Percentiles rank a stretch among this genome's conserved stretches.
Evolutionary conservation across 2,113 vertebrate genomes (phyloP).

Genomic region (Lycocorax pyrrhopterus): DNA sequence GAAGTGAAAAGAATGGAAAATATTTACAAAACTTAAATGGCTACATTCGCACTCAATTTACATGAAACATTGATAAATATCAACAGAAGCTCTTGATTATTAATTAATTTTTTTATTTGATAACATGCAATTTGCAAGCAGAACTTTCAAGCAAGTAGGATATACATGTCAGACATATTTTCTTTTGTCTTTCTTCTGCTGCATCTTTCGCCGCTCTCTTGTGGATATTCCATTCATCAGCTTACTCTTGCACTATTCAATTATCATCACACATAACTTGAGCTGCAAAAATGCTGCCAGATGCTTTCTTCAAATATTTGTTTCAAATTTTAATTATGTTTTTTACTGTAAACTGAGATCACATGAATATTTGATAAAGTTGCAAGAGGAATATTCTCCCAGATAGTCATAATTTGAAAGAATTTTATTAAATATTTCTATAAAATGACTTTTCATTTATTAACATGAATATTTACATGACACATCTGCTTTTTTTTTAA

Average conservation of each 20-base stretch:
- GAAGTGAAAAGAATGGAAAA: background rate
- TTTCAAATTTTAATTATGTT: background rate
- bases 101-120: background rate
- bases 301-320: background rate
- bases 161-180: background rate
- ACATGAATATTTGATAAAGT: background rate
- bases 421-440: background rate
- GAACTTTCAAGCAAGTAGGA: background rate
- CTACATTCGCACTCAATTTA: background rate
- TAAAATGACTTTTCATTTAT: background rate
- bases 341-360: background rate
- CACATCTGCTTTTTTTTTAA: background rate
- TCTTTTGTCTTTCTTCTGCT: background rate
- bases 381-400: background rate
- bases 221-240: background rate
- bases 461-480: background rate
- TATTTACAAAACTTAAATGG: background rate
- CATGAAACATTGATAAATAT: background rate
- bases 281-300: background rate
- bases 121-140: accelerated
- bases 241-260: background rate
- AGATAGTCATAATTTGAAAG: background rate
- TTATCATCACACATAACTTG: background rate
- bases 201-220: background rate
- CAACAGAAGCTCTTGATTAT: background rate